phyloP scores from a whole-genome alignment of 2,797 vertebrate genomes.

The Eulemur coronatus region DNA sequence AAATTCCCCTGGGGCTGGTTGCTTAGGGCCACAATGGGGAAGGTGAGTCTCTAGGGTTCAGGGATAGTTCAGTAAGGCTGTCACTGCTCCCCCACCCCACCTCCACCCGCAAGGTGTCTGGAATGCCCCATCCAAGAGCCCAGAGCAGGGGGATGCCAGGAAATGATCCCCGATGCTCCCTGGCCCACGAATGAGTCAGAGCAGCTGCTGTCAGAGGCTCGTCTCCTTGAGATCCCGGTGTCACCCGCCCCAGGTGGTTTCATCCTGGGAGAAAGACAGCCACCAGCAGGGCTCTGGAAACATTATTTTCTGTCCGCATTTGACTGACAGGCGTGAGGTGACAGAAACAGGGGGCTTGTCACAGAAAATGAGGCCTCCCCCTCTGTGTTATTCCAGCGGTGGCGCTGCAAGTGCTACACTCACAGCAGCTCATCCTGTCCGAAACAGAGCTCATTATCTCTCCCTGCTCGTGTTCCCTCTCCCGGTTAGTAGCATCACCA shows the following conservation, averaged over 20 bases:
- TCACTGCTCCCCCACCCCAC: fast-evolving
- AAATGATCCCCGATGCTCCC: not conserved
- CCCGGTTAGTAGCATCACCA: not conserved
- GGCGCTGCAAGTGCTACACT: not conserved
- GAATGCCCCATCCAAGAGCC: not conserved
- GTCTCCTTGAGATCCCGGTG: slow-evolving; percentile 10
- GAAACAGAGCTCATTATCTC: slow-evolving; percentile 60
- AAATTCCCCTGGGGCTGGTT: not conserved
- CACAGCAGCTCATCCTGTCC: slow-evolving; percentile 11
- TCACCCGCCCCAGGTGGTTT: slow-evolving; percentile 31
- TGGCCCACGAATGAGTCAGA: slow-evolving; percentile 30
- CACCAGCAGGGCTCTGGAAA: slow-evolving; percentile 64
- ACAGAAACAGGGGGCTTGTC: slow-evolving; percentile 57
- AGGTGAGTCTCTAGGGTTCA: not conserved
- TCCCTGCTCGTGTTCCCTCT: not conserved
- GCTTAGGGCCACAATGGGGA: not conserved
- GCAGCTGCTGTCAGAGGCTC: slow-evolving; percentile 15
- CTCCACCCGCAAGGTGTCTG: not conserved
- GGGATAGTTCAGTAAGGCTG: not conserved
- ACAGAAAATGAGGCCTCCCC: slow-evolving; percentile 54
- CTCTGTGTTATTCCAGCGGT: slow-evolving; percentile 39
- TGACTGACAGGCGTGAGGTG: slow-evolving; percentile 71
- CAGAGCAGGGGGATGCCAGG: not conserved
- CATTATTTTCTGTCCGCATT: slow-evolving; percentile 52
- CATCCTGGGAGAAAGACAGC: slow-evolving; percentile 62